phyloP scores from a whole-genome alignment of 1,140 invertebrate species.

The Cydia strobilella region DNA sequence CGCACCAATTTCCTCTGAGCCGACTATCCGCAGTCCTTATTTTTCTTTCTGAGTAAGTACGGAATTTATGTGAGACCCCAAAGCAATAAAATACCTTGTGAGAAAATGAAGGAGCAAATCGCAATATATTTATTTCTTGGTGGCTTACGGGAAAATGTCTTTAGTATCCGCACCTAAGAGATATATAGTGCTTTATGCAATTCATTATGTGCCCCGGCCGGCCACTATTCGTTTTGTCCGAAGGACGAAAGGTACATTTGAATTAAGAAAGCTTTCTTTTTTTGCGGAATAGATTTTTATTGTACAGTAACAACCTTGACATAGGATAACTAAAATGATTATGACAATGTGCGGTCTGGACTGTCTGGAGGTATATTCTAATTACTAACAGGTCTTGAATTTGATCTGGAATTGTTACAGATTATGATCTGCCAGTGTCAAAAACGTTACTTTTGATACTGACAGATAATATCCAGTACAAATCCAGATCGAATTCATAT shows the following conservation, averaged over 20 bases:
- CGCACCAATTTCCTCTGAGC: constrained; percentile 65
- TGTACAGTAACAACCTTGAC: too few species aligned
- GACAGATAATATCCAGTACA: too few species aligned
- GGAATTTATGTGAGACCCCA: constrained; percentile 75
- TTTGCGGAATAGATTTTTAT: background rate
- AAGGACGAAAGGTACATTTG: background rate
- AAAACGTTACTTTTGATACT: too few species aligned
- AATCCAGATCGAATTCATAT: too few species aligned
- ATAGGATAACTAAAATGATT: too few species aligned
- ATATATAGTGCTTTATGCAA: constrained; percentile 55
- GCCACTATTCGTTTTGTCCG: background rate
- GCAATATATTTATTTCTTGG: constrained; percentile 76
- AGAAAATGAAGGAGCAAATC: constrained; percentile 78
- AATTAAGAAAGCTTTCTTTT: background rate
- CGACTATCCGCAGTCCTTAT: constrained; percentile 59
- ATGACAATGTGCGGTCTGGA: too few species aligned
- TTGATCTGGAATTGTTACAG: too few species aligned
- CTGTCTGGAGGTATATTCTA: too few species aligned
- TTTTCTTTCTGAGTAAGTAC: constrained; percentile 75
- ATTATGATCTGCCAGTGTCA: too few species aligned
- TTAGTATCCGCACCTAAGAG: constrained; percentile 58
- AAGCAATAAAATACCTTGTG: constrained; percentile 79
- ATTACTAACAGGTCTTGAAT: too few species aligned
- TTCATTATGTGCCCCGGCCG: constrained; percentile 19
- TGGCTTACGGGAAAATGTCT: constrained; percentile 68